These are phyloP conservation scores for Ectropis crepuscularia DNA, from an alignment of 2,888 invertebrate genomes.

Conservation along the genomic window DNA sequence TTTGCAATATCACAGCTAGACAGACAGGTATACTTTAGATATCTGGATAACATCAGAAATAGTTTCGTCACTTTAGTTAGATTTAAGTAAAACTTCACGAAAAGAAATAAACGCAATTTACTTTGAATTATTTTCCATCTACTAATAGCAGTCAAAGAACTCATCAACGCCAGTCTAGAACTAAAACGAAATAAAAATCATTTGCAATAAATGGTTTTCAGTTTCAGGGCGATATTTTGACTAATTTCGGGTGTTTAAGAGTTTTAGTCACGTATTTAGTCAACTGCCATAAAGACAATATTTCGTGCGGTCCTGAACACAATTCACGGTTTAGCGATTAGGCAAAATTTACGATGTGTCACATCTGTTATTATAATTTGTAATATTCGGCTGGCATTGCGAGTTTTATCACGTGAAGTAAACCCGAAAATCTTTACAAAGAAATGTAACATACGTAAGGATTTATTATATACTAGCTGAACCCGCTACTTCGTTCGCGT, in stretches of 20 bases:
- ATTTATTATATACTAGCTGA: too few species aligned
- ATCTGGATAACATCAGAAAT: too few species aligned
- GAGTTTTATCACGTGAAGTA: constrained; percentile 2
- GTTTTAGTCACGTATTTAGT: constrained; percentile 17
- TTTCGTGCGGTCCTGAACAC: constrained; percentile 15
- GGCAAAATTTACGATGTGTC: constrained; percentile 19
- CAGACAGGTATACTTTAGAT: too few species aligned
- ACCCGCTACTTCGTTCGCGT: too few species aligned
- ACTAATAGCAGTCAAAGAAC: constrained; percentile 11
- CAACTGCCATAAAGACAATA: constrained; percentile 27
- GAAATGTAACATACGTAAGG: neutral
- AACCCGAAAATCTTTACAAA: neutral
- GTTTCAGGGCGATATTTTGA: constrained; percentile 11
- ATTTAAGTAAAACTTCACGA: neutral
- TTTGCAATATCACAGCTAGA: too few species aligned
- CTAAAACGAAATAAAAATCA: constrained; percentile 1
- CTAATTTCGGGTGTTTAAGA: constrained; percentile 19
- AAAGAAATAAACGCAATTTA: constrained; percentile 5
- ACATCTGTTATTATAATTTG: constrained; percentile 26
- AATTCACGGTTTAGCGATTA: constrained; percentile 17
- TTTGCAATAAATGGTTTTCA: constrained; percentile 12
- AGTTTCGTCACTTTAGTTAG: neutral
- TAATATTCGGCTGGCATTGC: constrained; percentile 11
- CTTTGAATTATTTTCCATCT: constrained; percentile 4
- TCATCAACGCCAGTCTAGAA: constrained; percentile 3